Base-by-base conservation (phyloP, 2,797 vertebrate species). In the Lepilemur septentrionalis region DNA sequence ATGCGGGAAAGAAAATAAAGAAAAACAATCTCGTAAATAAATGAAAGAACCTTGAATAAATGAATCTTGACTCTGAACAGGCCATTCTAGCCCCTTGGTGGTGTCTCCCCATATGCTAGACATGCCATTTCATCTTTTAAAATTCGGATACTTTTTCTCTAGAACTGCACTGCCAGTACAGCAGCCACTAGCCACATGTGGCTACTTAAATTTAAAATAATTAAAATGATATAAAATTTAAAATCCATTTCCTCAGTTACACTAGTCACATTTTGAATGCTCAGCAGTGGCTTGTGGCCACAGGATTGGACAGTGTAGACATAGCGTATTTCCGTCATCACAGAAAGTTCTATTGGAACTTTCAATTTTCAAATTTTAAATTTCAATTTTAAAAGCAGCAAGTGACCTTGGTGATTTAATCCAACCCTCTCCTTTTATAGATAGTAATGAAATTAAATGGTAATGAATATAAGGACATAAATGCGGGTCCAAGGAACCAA, bases 381-480 rank as follows among this genome's bases (percentile, higher is more conserved):
- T 59, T 59, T 87, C n/a, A 84, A 84, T 93, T 96, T 89, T 86
- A 73, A 95, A 61, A 95, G 87, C 84, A 81, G 46, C 43, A 52
- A 92, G 55, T 84, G 93, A 91, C 82, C 80, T 91, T 93, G 79
- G 69, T 89, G 55, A 93, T 94, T 86, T 72, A 92, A 73, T 63
- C 65, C 83, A 94, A 87, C 15, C 43, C 80, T 92, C 75, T 95
- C 73, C 73, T 65, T 97, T 97, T 95, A 97, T 75, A 70, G 57
- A 69, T 11, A 35, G 88, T 63, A 94, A 97, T 95, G 89, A 96
- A 97, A 94, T 81, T 79, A 95, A 97, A 97, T 91, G 82, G 35
- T 94, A 94, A 97, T 75, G 81, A 96, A 92, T 91, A 94, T 80
- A 91, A 92, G 85, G 91, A 86, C 63, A 96, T 96, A 94, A 97